Base-by-base conservation (phyloP, 2,888 invertebrate species). In the Drosophila diplacantha region DNA sequence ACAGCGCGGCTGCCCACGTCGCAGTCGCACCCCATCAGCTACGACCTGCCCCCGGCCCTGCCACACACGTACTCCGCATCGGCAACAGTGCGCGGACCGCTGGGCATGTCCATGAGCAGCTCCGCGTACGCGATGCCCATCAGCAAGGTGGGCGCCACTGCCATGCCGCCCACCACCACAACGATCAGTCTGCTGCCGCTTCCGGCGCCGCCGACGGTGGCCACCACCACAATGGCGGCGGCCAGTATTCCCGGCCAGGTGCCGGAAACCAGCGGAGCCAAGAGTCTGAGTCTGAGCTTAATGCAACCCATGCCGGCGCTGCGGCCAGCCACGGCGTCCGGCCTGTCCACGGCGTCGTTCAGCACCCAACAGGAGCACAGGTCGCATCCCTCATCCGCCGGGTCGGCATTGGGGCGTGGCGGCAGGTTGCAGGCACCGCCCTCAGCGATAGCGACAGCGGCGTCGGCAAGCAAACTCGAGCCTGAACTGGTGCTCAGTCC, bases 401-500 rank as follows among this genome's bases (percentile, higher is more conserved):
- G 59, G 35, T 53, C 64, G 51, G 26, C 57, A 18, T 56, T 60
- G 54, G 74, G 75, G 49, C 83, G 80, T 55, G 80, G 84, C 63
- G 69, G 50, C 35, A 51, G 60, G 24, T 62, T 81, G 41, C 54
- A 76, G 14, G 53, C 66, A 14, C 56, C 68, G 9, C 60, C 63
- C 5, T 20, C 68, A 18, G 50, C 65, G 18, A 14, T 32, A 31
- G 34, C 46, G n/a, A 3, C 59, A 35, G 32, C 51, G 31, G 20
- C 71, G 49, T 29, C 71, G 12, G 63, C 72, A 47, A 82, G 72
- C 68, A 85, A 87, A 72, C 83, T 84, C 52, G 88, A 88, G 76
- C 86, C 88, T 53, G 89, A 89, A 75, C 72, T 89, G 69, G 85
- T 89, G 71, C 83, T 89, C 70, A 89, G 88, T 80, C 89, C 89